Conservation (phyloP, 2,113 vertebrate genomes). For the Plestiodon gilberti region DNA sequence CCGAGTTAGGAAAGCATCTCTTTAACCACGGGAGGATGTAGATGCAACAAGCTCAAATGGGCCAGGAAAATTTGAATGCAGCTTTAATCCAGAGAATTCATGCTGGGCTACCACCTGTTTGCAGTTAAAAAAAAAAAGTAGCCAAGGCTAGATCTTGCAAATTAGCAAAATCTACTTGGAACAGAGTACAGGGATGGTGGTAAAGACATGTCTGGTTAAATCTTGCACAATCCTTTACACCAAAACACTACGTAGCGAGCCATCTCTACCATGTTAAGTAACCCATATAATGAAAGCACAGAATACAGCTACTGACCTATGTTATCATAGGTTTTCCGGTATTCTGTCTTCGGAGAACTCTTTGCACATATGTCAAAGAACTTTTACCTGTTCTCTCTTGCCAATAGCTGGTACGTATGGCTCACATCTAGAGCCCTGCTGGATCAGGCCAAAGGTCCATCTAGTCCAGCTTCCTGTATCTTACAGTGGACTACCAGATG, state of each 20-base stretch:
- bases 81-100: not conserved
- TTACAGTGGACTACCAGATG: too few species aligned
- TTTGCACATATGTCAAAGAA: too few species aligned
- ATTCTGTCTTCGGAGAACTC: not conserved
- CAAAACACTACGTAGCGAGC: not conserved
- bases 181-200: rapidly evolving
- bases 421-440: too few species aligned
- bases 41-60: conserved; percentile 34
- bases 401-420: too few species aligned
- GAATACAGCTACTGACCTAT: not conserved
- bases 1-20: not conserved
- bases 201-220: not conserved
- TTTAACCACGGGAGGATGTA: conserved; percentile 23
- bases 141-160: not conserved
- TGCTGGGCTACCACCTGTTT: too few species aligned
- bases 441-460: too few species aligned
- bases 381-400: too few species aligned
- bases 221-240: not conserved
- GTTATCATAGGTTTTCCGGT: too few species aligned
- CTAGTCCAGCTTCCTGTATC: too few species aligned
- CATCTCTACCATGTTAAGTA: not conserved
- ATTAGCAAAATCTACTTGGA: not conserved
- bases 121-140: too few species aligned
- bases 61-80: not conserved
- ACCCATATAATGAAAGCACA: not conserved